Percentiles rank a stretch among this genome's conserved stretches.
These are phyloP conservation scores for Pseudoips prasinana DNA, from an alignment of 2,888 invertebrate genomes.

Conservation along the genomic window DNA sequence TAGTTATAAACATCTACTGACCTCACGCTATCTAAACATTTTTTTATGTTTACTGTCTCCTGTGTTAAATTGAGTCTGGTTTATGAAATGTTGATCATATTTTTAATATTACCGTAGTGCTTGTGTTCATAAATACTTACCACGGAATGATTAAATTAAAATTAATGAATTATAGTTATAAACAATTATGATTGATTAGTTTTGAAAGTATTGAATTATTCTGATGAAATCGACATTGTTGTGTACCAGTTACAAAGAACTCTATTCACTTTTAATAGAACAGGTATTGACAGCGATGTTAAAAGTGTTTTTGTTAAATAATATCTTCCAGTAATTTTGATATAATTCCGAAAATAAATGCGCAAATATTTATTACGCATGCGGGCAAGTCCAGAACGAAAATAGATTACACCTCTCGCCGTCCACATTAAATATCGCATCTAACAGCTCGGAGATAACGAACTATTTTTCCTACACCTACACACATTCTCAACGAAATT, in stretches of 20 bases:
- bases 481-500: constrained; percentile 44
- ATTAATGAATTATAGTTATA: too few species aligned
- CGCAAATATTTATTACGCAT: constrained; percentile 63
- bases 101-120: too few species aligned
- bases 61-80: neutral
- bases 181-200: too few species aligned
- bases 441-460: constrained; percentile 55
- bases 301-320: too few species aligned
- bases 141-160: too few species aligned
- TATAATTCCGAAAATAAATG: constrained; percentile 56
- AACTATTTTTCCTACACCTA: constrained; percentile 61
- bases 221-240: too few species aligned
- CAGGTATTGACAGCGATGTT: too few species aligned
- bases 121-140: too few species aligned
- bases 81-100: too few species aligned
- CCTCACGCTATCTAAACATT: constrained; percentile 48
- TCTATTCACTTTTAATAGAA: too few species aligned
- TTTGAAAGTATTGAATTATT: too few species aligned
- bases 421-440: constrained; percentile 59
- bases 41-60: constrained; percentile 40
- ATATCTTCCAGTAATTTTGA: constrained; percentile 36
- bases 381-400: constrained; percentile 57
- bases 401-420: constrained; percentile 62
- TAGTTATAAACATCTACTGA: constrained; percentile 55
- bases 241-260: too few species aligned